These are phyloP conservation scores for Sceloporus undulatus DNA, from an alignment of 2,113 vertebrate genomes.

Conservation along the genomic window DNA sequence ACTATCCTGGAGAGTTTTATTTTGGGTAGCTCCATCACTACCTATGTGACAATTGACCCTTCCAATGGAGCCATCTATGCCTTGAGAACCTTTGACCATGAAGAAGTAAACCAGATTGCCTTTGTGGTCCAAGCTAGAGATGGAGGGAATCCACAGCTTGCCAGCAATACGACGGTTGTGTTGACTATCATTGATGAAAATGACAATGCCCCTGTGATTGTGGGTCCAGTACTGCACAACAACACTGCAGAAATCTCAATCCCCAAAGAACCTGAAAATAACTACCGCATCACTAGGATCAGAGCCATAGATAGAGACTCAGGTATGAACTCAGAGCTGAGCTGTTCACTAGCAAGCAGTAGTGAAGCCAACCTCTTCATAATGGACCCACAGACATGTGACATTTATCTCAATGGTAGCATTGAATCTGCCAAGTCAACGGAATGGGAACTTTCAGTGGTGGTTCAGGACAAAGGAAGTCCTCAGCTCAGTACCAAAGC, in stretches of 20 bases:
- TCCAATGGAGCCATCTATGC: conserved; percentile 95
- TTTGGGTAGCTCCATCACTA: conserved; percentile 89
- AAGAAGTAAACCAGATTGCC: conserved; percentile 90
- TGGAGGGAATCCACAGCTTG: conserved; percentile 85
- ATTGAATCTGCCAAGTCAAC: conserved; percentile 82
- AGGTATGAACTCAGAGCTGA: conserved; percentile 92
- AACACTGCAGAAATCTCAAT: conserved; percentile 90
- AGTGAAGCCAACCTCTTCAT: conserved; percentile 89
- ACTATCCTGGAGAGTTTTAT: conserved; percentile 87
- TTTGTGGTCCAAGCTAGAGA: conserved; percentile 93
- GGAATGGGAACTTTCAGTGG: conserved; percentile 86
- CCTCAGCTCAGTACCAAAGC: conserved; percentile 86
- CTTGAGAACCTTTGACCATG: conserved; percentile 92
- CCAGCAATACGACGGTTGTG: conserved; percentile 88
- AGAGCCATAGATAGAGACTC: conserved; percentile 92
- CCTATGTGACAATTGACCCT: conserved; percentile 94
- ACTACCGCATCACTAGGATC: conserved; percentile 86
- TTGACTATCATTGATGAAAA: conserved; percentile 95
- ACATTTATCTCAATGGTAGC: conserved; percentile 91
- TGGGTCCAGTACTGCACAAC: conserved; percentile 87
- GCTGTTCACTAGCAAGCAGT: conserved; percentile 87
- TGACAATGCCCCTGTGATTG: conserved; percentile 90
- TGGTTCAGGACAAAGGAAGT: conserved; percentile 92
- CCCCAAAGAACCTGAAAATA: conserved; percentile 88
- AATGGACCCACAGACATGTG: conserved; percentile 91